Evolutionary conservation across 1,140 invertebrate species (phyloP).

Genomic region (Thaumetopoea pityocampa): DNA sequence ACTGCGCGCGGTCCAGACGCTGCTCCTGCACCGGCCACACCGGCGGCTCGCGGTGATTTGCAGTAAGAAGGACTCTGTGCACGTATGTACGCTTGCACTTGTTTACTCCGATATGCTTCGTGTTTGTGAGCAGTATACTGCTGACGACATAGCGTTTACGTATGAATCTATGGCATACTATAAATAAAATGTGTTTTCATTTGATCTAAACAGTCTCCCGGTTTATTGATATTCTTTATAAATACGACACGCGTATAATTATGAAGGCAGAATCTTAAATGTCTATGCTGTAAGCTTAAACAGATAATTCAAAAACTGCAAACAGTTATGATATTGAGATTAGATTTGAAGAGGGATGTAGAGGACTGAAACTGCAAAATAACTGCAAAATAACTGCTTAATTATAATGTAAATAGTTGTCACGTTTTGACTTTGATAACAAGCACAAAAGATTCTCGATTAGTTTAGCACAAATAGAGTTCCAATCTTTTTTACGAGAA

Average conservation of each 20-base stretch:
- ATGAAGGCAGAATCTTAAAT: no score
- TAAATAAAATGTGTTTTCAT: slow-evolving; percentile 26
- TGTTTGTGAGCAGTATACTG: slow-evolving; percentile 17
- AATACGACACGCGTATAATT: no score
- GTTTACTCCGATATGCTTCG: slow-evolving; percentile 27
- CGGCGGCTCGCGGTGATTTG: slow-evolving; percentile 28
- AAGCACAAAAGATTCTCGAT: no score
- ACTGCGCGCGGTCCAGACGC: slow-evolving; percentile 35
- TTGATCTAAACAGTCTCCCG: slow-evolving; percentile 24
- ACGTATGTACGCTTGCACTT: slow-evolving; percentile 54
- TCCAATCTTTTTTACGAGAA: no score
- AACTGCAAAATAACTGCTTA: no score
- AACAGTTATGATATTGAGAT: no score
- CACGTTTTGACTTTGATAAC: no score
- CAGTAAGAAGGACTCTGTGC: slow-evolving; percentile 42
- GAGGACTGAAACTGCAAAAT: not conserved
- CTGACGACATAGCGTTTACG: slow-evolving; percentile 29
- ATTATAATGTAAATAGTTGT: no score
- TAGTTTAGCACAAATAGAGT: no score
- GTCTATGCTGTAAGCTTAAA: no score
- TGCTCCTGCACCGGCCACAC: slow-evolving; percentile 38
- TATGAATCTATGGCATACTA: slow-evolving; percentile 19
- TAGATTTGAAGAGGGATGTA: no score
- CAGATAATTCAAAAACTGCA: no score
- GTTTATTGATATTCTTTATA: slow-evolving; percentile 1